Percentiles rank a stretch among this genome's conserved stretches.
These are phyloP conservation scores for Coregonus sp. DNA, from an alignment of 2,797 vertebrate species.

Conservation along the genomic window DNA sequence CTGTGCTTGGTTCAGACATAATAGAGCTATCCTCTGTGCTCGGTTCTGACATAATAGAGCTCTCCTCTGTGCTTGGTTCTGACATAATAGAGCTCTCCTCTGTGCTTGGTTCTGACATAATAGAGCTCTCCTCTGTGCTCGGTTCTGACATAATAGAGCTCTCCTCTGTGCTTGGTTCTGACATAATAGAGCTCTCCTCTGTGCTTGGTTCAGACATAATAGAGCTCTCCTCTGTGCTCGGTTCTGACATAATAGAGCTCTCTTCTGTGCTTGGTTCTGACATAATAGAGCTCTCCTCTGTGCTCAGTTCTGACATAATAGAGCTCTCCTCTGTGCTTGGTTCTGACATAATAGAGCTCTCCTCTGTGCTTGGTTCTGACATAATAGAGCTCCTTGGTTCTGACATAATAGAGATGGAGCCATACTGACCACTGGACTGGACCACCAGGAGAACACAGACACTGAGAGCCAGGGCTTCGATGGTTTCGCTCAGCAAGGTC, in stretches of 20 bases:
- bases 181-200: not conserved
- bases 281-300: no score
- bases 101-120: not conserved
- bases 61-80: not conserved
- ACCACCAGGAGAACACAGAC: not conserved
- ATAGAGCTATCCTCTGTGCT: no score
- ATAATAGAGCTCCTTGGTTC: not conserved
- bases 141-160: no score
- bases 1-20: not conserved
- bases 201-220: not conserved
- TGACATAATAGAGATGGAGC: not conserved
- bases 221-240: no score
- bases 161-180: no score
- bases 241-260: not conserved
- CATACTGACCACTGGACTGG: no score
- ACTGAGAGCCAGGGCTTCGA: no score
- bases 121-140: not conserved
- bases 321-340: not conserved
- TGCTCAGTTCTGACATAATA: not conserved
- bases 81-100: no score
- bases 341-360: no score
- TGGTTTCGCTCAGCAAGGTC: not conserved
- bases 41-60: not conserved
- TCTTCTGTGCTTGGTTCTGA: not conserved
- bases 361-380: no score